Evolutionary conservation across 2,797 vertebrate species (phyloP), one percentile per base, ranked within the genome.

Genomic region (Diglossa cyanea): DNA sequence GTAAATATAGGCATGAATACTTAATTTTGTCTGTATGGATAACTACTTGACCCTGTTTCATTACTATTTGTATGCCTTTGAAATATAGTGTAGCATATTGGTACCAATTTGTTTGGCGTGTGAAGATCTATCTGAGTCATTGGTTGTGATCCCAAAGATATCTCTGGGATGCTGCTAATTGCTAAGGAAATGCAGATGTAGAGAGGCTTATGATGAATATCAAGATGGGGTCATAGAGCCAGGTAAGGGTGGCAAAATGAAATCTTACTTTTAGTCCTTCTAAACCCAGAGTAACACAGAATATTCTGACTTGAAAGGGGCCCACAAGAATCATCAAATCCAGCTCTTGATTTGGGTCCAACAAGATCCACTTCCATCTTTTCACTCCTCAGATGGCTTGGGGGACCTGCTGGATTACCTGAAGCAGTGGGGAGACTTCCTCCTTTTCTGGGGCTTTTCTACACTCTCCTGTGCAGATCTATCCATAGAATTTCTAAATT

Each of bases 341-440:
- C 47, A 78, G 5, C 16, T n/a, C 39, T 45, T 72, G 21, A 20
- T 60, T 14, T 1, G 7, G n/a, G 13, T n/a, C 66, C 66, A 47
- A 40, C 2, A 16, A 26, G n/a, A 31, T 14, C 7, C 1, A 10
- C 4, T 82, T 90, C 25, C 7, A 23, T 13, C 33, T 81, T 92
- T 65, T 30, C 42, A 17, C 15, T 71, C 26, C 31, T 90, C 33
- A 12, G 6, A 16, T 60, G 82, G 17, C 31, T 91, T 63, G 72
- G n/a, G 39, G 31, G 31, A 54, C 11, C 8, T 74, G 20, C 19
- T 21, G 71, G 60, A 63, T 26, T 60, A 17, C 9, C 14, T 48
- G 45, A 86, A 79, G n/a, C 0, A 6, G 3, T 1, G 4, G 5
- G 1, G 2, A 53, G 7, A 0, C 10, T 42, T 63, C 12, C 42